A percentile compares a stretch with the other conserved stretches of the same genome.
Conservation (phyloP, 2,888 invertebrate genomes). For the Lingula anatina region DNA sequence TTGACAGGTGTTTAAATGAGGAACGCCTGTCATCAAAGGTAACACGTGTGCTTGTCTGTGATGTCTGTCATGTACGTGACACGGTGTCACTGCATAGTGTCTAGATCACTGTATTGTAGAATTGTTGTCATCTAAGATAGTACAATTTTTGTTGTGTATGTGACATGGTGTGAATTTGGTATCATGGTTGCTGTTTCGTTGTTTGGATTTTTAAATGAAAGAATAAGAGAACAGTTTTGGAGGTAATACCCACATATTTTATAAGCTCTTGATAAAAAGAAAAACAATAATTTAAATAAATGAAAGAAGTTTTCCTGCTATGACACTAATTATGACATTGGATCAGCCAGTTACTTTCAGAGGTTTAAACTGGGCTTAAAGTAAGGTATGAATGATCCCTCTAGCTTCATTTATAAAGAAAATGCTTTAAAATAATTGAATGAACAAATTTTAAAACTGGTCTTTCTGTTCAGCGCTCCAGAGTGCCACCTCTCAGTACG, state of each 20-base stretch:
- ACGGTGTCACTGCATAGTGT: too few species aligned
- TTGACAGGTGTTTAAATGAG: slow-evolving; percentile 68
- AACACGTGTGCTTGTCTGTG: slow-evolving; percentile 3
- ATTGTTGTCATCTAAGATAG: not conserved
- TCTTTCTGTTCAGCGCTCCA: slow-evolving; percentile 59
- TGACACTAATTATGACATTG: not conserved
- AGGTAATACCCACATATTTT: too few species aligned
- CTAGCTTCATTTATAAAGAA: too few species aligned
- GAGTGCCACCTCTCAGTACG: slow-evolving; percentile 68
- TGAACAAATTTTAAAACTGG: too few species aligned
- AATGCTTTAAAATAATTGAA: too few species aligned
- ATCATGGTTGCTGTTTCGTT: not conserved
- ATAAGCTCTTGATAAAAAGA: too few species aligned
- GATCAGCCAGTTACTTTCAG: not conserved
- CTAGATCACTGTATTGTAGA: too few species aligned
- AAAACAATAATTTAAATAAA: too few species aligned
- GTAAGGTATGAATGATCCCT: too few species aligned
- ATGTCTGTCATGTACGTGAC: too few species aligned
- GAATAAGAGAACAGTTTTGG: not conserved
- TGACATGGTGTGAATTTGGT: not conserved
- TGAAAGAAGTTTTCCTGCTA: not conserved
- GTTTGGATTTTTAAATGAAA: not conserved
- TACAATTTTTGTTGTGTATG: not conserved
- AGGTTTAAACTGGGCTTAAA: too few species aligned
- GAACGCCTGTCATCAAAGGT: slow-evolving; percentile 72